A percentile compares a stretch with the other conserved stretches of the same genome.
phyloP scores from a whole-genome alignment of 2,888 invertebrate species.

The Drosophila mercatorum region DNA sequence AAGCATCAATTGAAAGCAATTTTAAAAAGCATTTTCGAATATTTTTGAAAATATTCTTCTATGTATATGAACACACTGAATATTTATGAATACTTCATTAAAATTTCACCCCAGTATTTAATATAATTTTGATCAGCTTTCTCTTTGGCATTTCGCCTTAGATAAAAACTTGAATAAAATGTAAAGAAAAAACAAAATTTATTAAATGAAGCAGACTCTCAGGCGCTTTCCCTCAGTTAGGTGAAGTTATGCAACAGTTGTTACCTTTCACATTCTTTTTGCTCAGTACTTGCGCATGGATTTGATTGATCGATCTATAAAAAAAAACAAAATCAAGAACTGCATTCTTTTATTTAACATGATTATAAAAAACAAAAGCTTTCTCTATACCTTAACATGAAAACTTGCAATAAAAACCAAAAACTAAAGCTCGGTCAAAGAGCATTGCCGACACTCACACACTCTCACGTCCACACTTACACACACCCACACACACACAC shows the following conservation, averaged over 20 bases:
- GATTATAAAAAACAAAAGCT: not conserved
- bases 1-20: not conserved
- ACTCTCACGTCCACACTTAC: not conserved
- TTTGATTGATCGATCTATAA: constrained; percentile 41
- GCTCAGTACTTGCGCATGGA: constrained; percentile 57
- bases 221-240: not conserved
- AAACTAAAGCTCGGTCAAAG: not conserved
- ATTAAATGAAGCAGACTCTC: not conserved
- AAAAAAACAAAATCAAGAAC: not conserved
- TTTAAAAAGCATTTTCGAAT: not conserved
- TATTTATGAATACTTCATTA: not conserved
- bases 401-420: not conserved
- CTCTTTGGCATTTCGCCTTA: too few relatives aligned
- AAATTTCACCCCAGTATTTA: not conserved
- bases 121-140: not conserved
- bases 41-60: too few relatives aligned
- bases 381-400: not conserved
- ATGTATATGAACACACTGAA: too few relatives aligned
- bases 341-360: constrained; percentile 19
- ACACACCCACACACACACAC: not conserved
- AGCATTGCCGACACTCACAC: constrained; percentile 9
- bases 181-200: not conserved
- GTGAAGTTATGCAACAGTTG: constrained; percentile 38
- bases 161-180: not conserved
- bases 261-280: constrained; percentile 29